These are phyloP conservation scores for Oncorhynchus keta DNA, from an alignment of 2,113 vertebrate species.

Conservation along the genomic window DNA sequence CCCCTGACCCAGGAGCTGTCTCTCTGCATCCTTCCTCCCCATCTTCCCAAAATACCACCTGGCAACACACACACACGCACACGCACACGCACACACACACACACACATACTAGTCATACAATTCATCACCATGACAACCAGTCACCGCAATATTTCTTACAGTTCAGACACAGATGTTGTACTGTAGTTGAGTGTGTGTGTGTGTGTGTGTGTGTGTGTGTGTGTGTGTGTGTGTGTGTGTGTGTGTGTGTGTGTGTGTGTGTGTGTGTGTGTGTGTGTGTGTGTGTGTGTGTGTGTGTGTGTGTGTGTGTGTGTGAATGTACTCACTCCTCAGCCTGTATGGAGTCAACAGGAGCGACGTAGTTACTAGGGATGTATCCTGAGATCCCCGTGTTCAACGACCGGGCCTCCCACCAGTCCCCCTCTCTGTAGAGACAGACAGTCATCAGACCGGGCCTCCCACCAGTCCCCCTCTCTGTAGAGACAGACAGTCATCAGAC, in stretches of 20 bases:
- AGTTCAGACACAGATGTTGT: no score
- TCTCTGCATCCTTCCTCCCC: conserved; percentile 90
- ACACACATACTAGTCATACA: no score
- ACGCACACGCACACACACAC: no score
- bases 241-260: not conserved
- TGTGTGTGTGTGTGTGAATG: conserved; percentile 9
- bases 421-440: conserved; percentile 78
- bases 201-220: no score
- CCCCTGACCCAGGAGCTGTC: conserved; percentile 81
- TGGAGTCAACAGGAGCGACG: conserved; percentile 92
- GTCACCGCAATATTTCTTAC: no score
- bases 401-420: conserved; percentile 98
- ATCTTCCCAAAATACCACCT: conserved; percentile 98
- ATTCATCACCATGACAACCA: no score
- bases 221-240: not conserved
- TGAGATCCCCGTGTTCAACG: conserved; percentile 82
- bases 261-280: conserved; percentile 14
- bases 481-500: conserved; percentile 47
- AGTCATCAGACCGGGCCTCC: conserved; percentile 83
- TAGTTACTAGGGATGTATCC: conserved; percentile 98
- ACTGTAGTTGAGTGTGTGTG: no score
- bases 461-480: conserved; percentile 95
- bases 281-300: not conserved
- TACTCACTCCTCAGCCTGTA: conserved; percentile 96
- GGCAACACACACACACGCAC: conserved; percentile 32